Conservation (phyloP, 2,113 vertebrate genomes). For the Rana temporaria region DNA sequence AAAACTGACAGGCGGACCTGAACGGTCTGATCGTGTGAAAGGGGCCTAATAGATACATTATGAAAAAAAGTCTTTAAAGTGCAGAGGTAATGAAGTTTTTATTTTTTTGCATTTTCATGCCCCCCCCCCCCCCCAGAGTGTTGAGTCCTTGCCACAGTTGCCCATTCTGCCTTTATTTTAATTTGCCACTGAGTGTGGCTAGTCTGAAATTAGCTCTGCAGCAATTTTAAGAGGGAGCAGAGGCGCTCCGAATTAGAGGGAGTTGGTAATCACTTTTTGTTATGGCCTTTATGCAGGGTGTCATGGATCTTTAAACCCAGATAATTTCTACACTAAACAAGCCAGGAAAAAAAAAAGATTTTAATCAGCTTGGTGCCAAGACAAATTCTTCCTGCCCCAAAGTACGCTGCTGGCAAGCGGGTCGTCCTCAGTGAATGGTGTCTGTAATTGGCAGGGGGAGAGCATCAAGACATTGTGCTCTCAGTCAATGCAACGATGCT, state of each 20-base stretch:
- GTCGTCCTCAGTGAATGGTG: not conserved
- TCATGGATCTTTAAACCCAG: slow-evolving; percentile 13
- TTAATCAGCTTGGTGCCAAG: slow-evolving; percentile 14
- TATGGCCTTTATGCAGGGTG: not conserved
- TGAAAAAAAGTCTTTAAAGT: no score
- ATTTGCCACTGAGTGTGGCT: not conserved
- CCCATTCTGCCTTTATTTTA: no score
- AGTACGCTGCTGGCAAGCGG: slow-evolving; percentile 5
- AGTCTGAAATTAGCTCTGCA: slow-evolving; percentile 12
- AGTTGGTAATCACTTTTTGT: not conserved
- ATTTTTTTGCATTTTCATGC: not conserved
- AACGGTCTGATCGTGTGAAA: no score
- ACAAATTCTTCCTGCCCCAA: slow-evolving; percentile 14
- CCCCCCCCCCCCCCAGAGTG: not conserved
- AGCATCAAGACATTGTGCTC: slow-evolving; percentile 1
- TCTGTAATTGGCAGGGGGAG: slow-evolving; percentile 22
- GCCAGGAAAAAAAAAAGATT: not conserved
- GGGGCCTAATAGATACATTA: no score
- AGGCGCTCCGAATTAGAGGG: slow-evolving; percentile 19
- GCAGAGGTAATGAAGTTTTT: no score
- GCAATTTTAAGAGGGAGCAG: slow-evolving; percentile 5
- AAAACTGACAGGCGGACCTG: no score
- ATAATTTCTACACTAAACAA: slow-evolving; percentile 58
- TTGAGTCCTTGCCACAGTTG: not conserved
- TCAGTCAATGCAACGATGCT: not conserved